These are phyloP conservation scores for Orchesella flavescens DNA, from an alignment of 2,888 invertebrate genomes.

Conservation along the genomic window DNA sequence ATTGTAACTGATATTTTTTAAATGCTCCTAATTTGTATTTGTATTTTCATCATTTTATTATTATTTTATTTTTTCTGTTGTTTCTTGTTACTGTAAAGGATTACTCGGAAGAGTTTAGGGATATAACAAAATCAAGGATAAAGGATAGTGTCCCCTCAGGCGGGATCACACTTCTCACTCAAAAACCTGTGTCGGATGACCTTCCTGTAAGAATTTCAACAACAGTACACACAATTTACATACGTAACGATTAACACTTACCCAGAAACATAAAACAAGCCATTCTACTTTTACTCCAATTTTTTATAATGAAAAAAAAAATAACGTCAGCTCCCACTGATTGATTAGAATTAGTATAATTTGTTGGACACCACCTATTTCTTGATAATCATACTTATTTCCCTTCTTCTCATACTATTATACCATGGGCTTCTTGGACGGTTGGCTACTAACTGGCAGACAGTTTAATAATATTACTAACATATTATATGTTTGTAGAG, in stretches of 20 bases:
- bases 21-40: slow-evolving; percentile 57
- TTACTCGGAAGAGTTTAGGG: slow-evolving; percentile 97
- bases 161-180: slow-evolving; percentile 94
- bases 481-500: too few species aligned
- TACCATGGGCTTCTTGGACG: too few species aligned
- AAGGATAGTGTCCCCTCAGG: slow-evolving; percentile 94
- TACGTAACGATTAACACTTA: neutral
- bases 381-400: neutral
- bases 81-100: slow-evolving; percentile 79
- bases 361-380: too few species aligned
- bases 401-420: neutral
- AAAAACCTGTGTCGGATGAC: slow-evolving; percentile 95
- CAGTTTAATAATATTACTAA: too few species aligned
- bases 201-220: slow-evolving; percentile 81
- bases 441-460: too few species aligned
- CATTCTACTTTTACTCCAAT: too few species aligned
- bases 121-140: slow-evolving; percentile 92
- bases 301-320: too few species aligned
- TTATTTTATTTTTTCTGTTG: slow-evolving; percentile 63
- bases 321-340: too few species aligned
- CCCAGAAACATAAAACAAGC: too few species aligned
- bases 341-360: too few species aligned
- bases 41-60: slow-evolving; percentile 45
- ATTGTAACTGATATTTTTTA: slow-evolving; percentile 10
- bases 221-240: slow-evolving; percentile 72